Base-by-base conservation (phyloP, 2,113 vertebrate species). In the Microtus pennsylvanicus region DNA sequence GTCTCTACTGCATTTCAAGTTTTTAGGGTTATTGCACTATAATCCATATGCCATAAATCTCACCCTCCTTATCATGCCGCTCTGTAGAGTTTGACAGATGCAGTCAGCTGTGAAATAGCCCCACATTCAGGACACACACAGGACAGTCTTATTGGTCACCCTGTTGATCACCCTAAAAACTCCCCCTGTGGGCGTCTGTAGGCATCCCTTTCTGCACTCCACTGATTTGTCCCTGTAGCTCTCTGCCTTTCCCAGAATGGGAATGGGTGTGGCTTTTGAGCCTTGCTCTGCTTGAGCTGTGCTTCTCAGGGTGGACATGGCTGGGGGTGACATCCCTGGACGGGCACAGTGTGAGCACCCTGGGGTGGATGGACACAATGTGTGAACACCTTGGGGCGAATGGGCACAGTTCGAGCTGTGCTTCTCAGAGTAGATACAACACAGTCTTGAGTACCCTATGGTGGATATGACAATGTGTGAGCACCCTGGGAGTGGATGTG, bases 1-100 rank as follows among this genome's bases (percentile, higher is more conserved):
- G 47, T 47, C 42, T 89, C 95, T 86, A 67, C 75, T 67, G 67
- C 65, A 52, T 55, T 76, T 81, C 67, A 38, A 61, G 58, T 35
- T 92, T 95, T 69, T 10, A 89, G 65, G 74, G 38, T 94, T 88
- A 72, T 47, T 76, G 95, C 78, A 50, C n/a, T 85, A 14, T 22
- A 63, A 74, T 45, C 78, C 30, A 13, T 3, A 12, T 55, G 14
- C 21, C 58, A 42, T 92, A 70, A 86, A 87, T 45, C 81, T 87
- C 26, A n/a, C 42, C 58, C 16, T 90, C 35, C 58, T 93, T 12
- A 45, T 30, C 5, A 3, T 74, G 1, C 13, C 26, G 45, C 80
- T 85, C 67, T 77, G 4, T 89, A 61, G 45, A 52, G 45, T 82
- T n/a, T 67, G 76, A 58, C 65, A 19, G 17, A 45, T 30, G 24